Evolutionary conservation across 1,140 invertebrate species (phyloP).

Genomic region (Drosophila mayri): DNA sequence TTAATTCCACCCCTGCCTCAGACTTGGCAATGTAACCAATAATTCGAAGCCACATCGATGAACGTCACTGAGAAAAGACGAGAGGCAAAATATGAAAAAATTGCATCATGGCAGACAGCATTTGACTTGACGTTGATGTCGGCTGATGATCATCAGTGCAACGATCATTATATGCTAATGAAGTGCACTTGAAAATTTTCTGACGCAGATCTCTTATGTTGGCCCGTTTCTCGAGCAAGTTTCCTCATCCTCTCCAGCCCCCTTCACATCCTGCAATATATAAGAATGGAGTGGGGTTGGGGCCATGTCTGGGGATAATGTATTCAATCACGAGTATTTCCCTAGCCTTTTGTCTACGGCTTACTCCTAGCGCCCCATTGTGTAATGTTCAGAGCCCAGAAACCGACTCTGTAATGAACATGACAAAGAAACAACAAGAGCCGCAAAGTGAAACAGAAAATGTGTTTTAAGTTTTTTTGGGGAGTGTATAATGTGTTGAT

Average conservation of each 20-base stretch:
- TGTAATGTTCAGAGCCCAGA: slow-evolving; percentile 59
- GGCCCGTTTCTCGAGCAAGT: slow-evolving; percentile 19
- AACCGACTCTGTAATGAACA: slow-evolving; percentile 50
- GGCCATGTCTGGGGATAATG: slow-evolving; percentile 11
- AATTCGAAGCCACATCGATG: slow-evolving; percentile 63
- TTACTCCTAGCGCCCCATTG: slow-evolving; percentile 30
- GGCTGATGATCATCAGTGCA: slow-evolving; percentile 24
- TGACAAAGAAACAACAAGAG: slow-evolving; percentile 46
- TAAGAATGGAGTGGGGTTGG: neutral
- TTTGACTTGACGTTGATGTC: slow-evolving; percentile 23
- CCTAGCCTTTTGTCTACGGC: slow-evolving; percentile 26
- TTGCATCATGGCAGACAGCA: slow-evolving; percentile 66
- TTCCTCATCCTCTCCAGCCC: slow-evolving; percentile 28
- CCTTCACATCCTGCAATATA: neutral
- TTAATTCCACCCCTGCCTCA: neutral
- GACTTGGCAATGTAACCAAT: slow-evolving; percentile 80
- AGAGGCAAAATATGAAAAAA: slow-evolving; percentile 26
- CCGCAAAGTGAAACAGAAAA: slow-evolving; percentile 25
- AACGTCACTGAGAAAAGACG: slow-evolving; percentile 24
- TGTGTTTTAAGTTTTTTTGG: slow-evolving; percentile 17
- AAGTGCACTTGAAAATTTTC: slow-evolving; percentile 70
- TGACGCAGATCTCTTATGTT: slow-evolving; percentile 11
- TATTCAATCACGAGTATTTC: slow-evolving; percentile 47
- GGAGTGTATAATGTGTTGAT: slow-evolving; percentile 44
- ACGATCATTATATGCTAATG: slow-evolving; percentile 51